Percentiles rank a stretch among this genome's conserved stretches.
phyloP scores from a whole-genome alignment of 2,113 vertebrate species.

The Actenoides lindsayi region DNA sequence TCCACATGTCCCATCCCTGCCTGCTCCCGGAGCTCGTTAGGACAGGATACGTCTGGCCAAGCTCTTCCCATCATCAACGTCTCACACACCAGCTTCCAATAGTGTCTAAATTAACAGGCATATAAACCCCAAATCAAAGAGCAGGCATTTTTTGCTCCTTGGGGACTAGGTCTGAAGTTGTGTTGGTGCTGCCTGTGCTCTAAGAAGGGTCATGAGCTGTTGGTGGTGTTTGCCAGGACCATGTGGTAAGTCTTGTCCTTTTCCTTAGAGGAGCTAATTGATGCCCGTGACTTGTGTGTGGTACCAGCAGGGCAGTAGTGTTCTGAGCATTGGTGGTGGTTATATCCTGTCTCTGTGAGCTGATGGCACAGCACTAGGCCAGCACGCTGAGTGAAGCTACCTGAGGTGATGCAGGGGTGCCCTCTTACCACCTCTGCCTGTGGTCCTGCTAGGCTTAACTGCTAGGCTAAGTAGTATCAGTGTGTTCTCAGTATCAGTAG shows the following conservation, averaged over 20 bases:
- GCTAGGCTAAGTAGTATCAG: background rate
- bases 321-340: fast-evolving
- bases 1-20: background rate
- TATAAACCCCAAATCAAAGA: background rate
- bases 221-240: background rate
- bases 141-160: background rate
- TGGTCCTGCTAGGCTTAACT: background rate
- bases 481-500: background rate
- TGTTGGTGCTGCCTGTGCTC: background rate
- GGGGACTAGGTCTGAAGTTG: fast-evolving
- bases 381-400: background rate
- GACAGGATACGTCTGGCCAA: background rate
- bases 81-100: background rate
- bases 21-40: background rate
- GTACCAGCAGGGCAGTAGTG: fast-evolving
- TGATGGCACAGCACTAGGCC: background rate
- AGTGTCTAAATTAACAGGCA: background rate
- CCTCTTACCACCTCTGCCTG: background rate
- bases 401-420: background rate
- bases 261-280: background rate
- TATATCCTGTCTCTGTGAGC: background rate
- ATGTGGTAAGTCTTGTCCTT: background rate
- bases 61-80: background rate
- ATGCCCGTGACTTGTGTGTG: background rate
- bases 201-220: background rate